Evolutionary conservation across 2,113 vertebrate species (phyloP).

Genomic region (Noturus placidus): DNA sequence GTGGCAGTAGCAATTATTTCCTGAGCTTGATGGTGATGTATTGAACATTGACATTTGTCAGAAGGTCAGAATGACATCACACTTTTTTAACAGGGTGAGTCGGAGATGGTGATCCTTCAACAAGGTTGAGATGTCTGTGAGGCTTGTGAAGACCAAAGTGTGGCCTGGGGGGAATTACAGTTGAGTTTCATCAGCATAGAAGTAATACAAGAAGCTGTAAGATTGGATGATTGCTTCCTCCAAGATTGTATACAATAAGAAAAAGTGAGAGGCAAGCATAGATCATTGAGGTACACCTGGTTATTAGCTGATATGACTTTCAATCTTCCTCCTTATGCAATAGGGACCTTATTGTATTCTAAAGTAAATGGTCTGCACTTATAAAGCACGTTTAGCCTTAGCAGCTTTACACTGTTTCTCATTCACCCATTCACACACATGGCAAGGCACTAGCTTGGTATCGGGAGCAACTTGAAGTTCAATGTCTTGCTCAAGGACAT

Average conservation of each 20-base stretch:
- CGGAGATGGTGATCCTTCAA: neutral
- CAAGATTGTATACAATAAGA: neutral
- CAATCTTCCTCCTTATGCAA: neutral
- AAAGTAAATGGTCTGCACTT: neutral
- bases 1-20: neutral
- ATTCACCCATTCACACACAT: no score
- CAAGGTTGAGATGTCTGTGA: neutral
- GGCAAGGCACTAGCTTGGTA: no score
- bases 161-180: neutral
- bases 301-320: neutral
- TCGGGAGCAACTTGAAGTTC: no score
- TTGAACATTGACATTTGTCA: neutral
- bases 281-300: neutral
- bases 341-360: neutral
- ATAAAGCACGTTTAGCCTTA: no score
- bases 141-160: neutral
- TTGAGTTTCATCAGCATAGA: neutral
- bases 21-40: neutral
- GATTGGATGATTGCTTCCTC: neutral
- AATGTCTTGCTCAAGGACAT: no score
- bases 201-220: neutral
- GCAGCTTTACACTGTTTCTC: no score
- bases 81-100: neutral
- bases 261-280: neutral
- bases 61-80: neutral